Conservation (phyloP, 2,797 vertebrate genomes). For the Apogon talboti region DNA sequence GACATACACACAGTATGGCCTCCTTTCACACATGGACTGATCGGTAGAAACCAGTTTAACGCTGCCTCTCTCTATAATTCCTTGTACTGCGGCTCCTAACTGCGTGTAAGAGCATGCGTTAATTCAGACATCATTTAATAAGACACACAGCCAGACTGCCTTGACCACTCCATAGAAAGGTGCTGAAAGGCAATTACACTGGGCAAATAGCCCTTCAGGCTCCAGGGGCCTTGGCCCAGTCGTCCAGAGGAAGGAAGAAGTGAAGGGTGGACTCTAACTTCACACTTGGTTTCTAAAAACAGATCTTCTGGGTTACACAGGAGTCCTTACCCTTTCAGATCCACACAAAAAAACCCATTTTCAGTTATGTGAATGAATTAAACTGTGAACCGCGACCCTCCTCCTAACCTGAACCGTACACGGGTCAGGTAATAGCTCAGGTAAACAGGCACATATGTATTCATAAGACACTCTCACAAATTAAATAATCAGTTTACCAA, state of each 20-base stretch:
- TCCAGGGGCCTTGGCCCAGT: constrained; percentile 73
- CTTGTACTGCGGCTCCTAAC: constrained; percentile 81
- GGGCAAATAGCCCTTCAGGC: constrained; percentile 78
- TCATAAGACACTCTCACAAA: no score
- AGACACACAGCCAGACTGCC: constrained; percentile 76
- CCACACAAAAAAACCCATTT: constrained; percentile 2
- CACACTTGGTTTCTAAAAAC: constrained; percentile 34
- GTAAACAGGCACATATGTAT: neutral
- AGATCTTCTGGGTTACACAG: constrained; percentile 27
- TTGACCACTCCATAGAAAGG: constrained; percentile 83
- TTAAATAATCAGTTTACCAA: no score
- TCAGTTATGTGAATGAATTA: constrained; percentile 12
- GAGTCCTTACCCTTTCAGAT: constrained; percentile 8
- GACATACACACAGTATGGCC: constrained; percentile 16
- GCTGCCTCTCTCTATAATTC: constrained; percentile 77
- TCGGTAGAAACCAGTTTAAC: constrained; percentile 84
- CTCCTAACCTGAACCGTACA: neutral
- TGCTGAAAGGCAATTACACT: constrained; percentile 83
- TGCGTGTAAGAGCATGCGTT: constrained; percentile 81
- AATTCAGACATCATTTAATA: constrained; percentile 89
- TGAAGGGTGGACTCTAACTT: constrained; percentile 31
- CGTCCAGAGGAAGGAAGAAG: constrained; percentile 50
- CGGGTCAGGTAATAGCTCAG: neutral
- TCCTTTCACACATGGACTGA: constrained; percentile 55
- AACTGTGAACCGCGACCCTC: neutral